These are phyloP conservation scores for Lasioglossum marginatum DNA, from an alignment of 2,888 invertebrate species.

Conservation along the genomic window DNA sequence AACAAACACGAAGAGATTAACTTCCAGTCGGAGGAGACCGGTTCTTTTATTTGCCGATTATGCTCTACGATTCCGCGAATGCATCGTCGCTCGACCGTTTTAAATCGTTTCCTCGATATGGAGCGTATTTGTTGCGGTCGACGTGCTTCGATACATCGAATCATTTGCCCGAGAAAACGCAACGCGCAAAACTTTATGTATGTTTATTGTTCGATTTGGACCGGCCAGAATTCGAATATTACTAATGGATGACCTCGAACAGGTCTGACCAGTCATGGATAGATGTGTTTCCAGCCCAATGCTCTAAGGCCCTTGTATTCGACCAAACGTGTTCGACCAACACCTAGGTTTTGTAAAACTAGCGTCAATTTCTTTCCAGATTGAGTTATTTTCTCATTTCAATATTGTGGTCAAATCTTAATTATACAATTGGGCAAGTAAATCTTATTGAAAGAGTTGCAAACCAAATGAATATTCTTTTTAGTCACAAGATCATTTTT, in stretches of 20 bases:
- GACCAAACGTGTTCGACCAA: neutral
- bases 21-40: neutral
- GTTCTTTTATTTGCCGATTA: slow-evolving; percentile 11
- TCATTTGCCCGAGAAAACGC: slow-evolving; percentile 28
- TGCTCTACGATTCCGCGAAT: slow-evolving; percentile 30
- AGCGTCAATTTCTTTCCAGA: neutral
- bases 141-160: slow-evolving; percentile 2
- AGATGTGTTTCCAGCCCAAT: slow-evolving; percentile 41
- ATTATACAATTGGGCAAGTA: neutral
- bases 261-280: slow-evolving; percentile 9
- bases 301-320: neutral
- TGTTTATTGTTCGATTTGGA: slow-evolving; percentile 2
- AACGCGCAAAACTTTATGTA: neutral
- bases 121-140: slow-evolving; percentile 8
- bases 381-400: neutral
- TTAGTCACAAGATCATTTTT: neutral
- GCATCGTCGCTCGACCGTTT: slow-evolving; percentile 15
- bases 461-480: neutral
- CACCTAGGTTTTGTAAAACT: neutral
- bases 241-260: slow-evolving; percentile 12
- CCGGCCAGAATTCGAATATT: slow-evolving; percentile 21
- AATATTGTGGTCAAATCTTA: neutral
- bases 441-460: neutral
- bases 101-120: neutral
- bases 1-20: slow-evolving; percentile 4